Evolutionary conservation across 2,888 invertebrate genomes (phyloP), one percentile per base, ranked within the genome.

Genomic region (Drosophila setosimentum): DNA sequence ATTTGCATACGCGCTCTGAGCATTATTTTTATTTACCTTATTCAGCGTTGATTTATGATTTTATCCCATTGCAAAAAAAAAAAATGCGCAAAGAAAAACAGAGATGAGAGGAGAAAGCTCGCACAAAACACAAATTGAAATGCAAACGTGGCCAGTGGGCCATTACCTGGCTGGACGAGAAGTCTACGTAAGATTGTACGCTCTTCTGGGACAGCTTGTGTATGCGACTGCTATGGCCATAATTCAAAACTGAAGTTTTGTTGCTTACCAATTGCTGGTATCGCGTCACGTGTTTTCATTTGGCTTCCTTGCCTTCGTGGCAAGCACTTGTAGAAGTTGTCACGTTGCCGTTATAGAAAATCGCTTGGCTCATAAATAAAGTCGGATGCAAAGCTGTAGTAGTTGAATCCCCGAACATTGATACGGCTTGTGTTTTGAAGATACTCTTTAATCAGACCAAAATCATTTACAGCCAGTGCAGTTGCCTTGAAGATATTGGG

Each of bases 11-110:
- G 83, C 83, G 79, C 72, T 87, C 83, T 68, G 78, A 82, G 80
- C 80, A 86, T 80, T 83, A 89, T 83, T 88, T 89, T 89, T 91
- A 89, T 89, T 89, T 89, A 91, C 89, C 91, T 89, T 86, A 83
- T 86, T 85, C 86, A 74, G 82, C 90, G 88, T 80, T 89, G 89
- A 89, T 91, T 89, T 89, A 89, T 91, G 89, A 91, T 91, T 89
- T 87, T 83, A 89, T 85, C 91, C 50, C 18, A 27, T 16, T 16
- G 21, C 32, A 30, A 48, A 58, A 62, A 32, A 51, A 16, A 21
- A 60, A 61, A 30, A 50, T 42, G 18, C 27, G 10, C 11, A 33
- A 33, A 21, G 33, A 29, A 63, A 64, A 60, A 29, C 16, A 51
- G 32, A 54, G 24, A 35, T 42, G 21, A 45, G 10, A 51, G 37